Percentiles rank a stretch among this genome's conserved stretches.
phyloP scores from a whole-genome alignment of 1,140 invertebrate species.

The Anadara kagoshimensis region DNA sequence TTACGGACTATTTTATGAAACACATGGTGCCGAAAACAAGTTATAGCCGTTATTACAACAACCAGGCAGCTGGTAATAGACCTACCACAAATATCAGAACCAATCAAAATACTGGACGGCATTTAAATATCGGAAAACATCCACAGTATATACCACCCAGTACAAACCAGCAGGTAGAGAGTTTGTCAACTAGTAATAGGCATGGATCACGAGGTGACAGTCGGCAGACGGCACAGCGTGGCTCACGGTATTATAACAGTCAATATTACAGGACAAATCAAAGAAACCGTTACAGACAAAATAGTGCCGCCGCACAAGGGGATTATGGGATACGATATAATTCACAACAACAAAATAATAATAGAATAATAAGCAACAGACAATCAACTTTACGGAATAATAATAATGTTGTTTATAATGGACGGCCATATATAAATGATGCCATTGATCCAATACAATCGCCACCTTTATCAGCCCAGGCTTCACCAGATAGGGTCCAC shows the following conservation, averaged over 20 bases:
- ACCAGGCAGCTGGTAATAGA: background rate
- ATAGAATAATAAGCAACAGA: background rate
- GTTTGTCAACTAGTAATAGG: background rate
- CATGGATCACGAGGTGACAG: no score
- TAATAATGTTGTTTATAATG: background rate
- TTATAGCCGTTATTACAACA: no score
- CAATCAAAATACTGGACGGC: background rate
- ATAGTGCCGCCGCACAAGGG: slow-evolving; percentile 4
- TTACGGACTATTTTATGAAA: slow-evolving; percentile 51
- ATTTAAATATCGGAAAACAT: background rate
- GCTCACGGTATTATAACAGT: no score
- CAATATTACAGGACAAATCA: no score
- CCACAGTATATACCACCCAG: background rate
- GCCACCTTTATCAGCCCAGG: slow-evolving; percentile 19
- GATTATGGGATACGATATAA: slow-evolving; percentile 15
- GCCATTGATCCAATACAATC: background rate
- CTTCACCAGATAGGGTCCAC: slow-evolving; percentile 36
- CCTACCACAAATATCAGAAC: background rate
- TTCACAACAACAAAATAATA: no score
- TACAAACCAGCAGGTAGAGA: background rate
- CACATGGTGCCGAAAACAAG: slow-evolving; percentile 17
- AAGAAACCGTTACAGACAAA: background rate
- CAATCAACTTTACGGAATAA: background rate
- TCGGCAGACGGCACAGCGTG: no score
- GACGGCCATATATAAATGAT: no score